Evolutionary conservation across 2,888 invertebrate species (phyloP), one percentile per base, ranked within the genome.

Genomic region (Pristionchus fissidentatus): DNA sequence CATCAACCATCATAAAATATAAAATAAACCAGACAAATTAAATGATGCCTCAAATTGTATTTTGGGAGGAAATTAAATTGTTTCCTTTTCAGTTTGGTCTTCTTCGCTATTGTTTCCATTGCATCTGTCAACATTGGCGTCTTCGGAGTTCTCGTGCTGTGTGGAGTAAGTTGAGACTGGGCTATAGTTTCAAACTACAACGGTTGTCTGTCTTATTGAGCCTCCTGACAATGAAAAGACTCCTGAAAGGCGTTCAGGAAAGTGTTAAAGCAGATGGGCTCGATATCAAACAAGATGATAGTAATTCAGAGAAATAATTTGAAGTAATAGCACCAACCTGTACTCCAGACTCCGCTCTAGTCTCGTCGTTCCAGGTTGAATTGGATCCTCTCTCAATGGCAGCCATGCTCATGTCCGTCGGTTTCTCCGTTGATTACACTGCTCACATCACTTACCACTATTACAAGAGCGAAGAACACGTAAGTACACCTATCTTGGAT

Each of bases 361-460:
- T 66, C 41, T n/a, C 66, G 29, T 41, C 55, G 29, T 8, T 79
- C 1, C 57, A 79, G 79, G 79, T 79, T 5, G 79, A 79, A 13
- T 57, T 79, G 19, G 79, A 79, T 19, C 79, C 79, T 35, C 79
- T 79, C 41, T 79, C 79, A 0, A 79, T 79, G 79, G 79, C 79
- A n/a, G 79, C 79, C 10, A 79, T 79, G 79, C 79, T 79, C 35
- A 79, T 79, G 79, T 79, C 79, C n/a, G 79, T 79, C 29, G 79
- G 79, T 10, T 79, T 79, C 57, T 79, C 79, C 13, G 79, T 79
- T 41, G 79, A 79, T 57, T 79, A 79, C 57, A 79, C 79, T 3
- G 79, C 79, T 32, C 79, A 79, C 41, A 79, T 79, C 57, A 79
- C 79, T 38, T 79, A 79, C 41, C 79, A 79, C 79, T 79, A 57